Percentiles rank a stretch among this genome's conserved stretches.
phyloP scores from a whole-genome alignment of 2,797 vertebrate genomes.

The Gambusia yucatana region DNA sequence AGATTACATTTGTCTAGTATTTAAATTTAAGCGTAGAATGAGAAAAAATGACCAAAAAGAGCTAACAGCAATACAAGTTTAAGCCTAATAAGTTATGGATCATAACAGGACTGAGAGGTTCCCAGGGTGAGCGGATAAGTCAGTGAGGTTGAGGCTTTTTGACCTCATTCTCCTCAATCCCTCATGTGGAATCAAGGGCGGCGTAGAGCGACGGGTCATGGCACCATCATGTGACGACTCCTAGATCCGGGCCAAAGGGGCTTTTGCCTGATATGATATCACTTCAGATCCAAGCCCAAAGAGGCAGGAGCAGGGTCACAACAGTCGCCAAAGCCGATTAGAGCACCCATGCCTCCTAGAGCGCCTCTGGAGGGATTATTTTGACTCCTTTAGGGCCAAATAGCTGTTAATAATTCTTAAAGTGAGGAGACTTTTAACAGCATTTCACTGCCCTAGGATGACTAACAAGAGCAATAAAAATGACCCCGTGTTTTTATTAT shows the following conservation, averaged over 20 bases:
- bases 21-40: not conserved
- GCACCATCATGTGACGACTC: constrained; percentile 77
- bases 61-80: constrained; percentile 56
- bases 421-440: constrained; percentile 70
- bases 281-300: constrained; percentile 71
- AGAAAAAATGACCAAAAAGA: constrained; percentile 18
- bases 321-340: constrained; percentile 82
- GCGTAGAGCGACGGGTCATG: constrained; percentile 60
- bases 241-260: constrained; percentile 50
- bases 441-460: constrained; percentile 72
- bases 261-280: constrained; percentile 79
- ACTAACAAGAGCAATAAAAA: constrained; percentile 79
- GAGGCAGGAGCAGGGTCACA: constrained; percentile 73
- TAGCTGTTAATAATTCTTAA: constrained; percentile 81
- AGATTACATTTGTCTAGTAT: not conserved
- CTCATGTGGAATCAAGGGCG: constrained; percentile 67
- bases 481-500: constrained; percentile 51
- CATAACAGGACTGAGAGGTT: constrained; percentile 73
- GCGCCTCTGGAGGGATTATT: constrained; percentile 68
- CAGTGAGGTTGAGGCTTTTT: constrained; percentile 71
- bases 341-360: constrained; percentile 53
- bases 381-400: constrained; percentile 76
- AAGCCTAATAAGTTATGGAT: constrained; percentile 70
- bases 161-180: constrained; percentile 69
- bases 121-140: constrained; percentile 80